Evolutionary conservation across 2,113 vertebrate species (phyloP), one percentile per base, ranked within the genome.

Genomic region (Pavo muticus): DNA sequence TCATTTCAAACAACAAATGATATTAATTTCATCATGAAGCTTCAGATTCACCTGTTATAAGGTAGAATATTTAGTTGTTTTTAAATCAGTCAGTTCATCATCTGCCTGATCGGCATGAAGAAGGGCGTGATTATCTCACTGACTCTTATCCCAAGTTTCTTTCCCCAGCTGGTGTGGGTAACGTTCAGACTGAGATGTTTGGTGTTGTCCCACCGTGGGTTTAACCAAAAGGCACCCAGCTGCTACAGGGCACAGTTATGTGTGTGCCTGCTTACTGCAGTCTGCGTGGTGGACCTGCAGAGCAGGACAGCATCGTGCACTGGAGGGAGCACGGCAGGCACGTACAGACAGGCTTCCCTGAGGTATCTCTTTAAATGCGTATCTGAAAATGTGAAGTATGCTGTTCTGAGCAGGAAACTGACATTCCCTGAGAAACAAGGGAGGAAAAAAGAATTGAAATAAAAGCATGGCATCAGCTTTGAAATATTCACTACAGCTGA

Each of bases 401-500:
- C 64, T 4, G 0, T 48, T 90, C 81, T 70, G 87, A 77, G 91
- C 52, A 54, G 85, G 91, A 96, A 94, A 92, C 73, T 96, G 87
- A 75, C 90, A 88, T 92, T 94, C 71, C 59, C 84, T 48, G 56
- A 67, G 91, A 95, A 96, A 84, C 2, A 4, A 45, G 63, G 32
- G 21, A 4, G 10, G 14, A 3, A 8, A 14, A 37, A 16, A 14
- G n/a, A 94, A 95, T 77, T 82, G 86, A 40, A 95, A 70, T 72
- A 91, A 95, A 88, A 92, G 73, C 37, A 1, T 10, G 50, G 75
- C 1, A 1, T 86, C 79, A 81, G 86, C 95, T 94, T 97, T 88
- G 94, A 83, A 92, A 92, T 74, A 70, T 52, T 97, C 84, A 76
- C 45, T 42, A 23, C 82, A 37, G 90, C 52, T 79, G 78, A 93